phyloP scores from a whole-genome alignment of 2,888 invertebrate species.

The Scaptomyza reducta region DNA sequence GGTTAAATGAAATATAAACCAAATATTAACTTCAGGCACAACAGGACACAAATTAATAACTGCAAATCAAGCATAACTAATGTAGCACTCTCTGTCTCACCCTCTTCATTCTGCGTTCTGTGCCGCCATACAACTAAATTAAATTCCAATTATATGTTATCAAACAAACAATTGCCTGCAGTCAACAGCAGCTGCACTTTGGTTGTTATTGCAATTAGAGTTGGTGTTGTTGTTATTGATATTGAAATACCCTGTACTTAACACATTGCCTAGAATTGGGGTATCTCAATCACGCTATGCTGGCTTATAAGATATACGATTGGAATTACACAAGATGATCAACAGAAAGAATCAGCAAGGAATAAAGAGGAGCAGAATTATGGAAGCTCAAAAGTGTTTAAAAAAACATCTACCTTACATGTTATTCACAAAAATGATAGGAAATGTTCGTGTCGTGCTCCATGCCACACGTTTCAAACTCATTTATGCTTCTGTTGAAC shows the following conservation, averaged over 20 bases:
- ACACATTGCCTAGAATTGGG: too few relatives aligned
- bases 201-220: slow-evolving; percentile 11
- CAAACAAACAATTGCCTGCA: slow-evolving; percentile 58
- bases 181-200: slow-evolving; percentile 24
- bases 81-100: slow-evolving; percentile 3
- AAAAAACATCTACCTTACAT: too few relatives aligned
- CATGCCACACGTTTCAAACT: background rate
- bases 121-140: slow-evolving; percentile 46
- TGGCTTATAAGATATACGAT: too few relatives aligned
- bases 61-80: slow-evolving; percentile 45
- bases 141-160: slow-evolving; percentile 54
- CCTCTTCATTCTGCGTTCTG: slow-evolving; percentile 1
- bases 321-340: too few relatives aligned
- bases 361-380: too few relatives aligned
- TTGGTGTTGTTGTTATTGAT: background rate
- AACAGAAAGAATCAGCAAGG: too few relatives aligned
- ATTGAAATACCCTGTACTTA: background rate
- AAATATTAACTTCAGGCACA: slow-evolving; percentile 29
- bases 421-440: background rate
- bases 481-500: slow-evolving; percentile 16
- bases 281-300: too few relatives aligned
- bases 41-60: slow-evolving; percentile 42
- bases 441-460: background rate
- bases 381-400: too few relatives aligned
- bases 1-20: background rate